Evolutionary conservation across 1,140 invertebrate genomes (phyloP).

Genomic region (Bombus impatiens): DNA sequence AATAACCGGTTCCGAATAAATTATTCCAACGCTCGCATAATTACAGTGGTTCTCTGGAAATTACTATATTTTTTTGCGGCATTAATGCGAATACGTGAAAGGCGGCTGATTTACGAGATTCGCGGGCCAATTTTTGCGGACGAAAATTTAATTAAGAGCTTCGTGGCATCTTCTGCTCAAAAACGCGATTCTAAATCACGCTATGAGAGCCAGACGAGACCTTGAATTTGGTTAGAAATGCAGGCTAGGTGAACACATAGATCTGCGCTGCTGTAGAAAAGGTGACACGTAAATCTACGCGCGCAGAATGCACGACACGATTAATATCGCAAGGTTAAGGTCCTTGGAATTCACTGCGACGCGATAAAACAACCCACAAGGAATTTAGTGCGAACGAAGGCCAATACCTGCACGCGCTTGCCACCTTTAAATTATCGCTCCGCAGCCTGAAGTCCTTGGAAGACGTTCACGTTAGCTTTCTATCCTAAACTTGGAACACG

Average conservation of each 20-base stretch:
- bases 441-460: background rate
- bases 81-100: background rate
- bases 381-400: constrained; percentile 28
- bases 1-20: background rate
- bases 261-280: background rate
- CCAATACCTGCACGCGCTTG: background rate
- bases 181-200: background rate
- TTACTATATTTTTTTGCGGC: background rate
- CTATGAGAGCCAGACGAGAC: too few species aligned
- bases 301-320: background rate
- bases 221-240: background rate
- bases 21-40: background rate
- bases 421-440: constrained; percentile 12
- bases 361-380: background rate
- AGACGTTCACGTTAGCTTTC: background rate
- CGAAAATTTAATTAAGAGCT: background rate
- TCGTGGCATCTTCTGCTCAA: background rate
- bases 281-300: constrained; percentile 20
- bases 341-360: background rate
- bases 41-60: background rate
- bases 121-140: background rate
- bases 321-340: constrained; percentile 21
- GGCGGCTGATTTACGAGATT: background rate
- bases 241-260: background rate
- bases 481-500: background rate